Evolutionary conservation across 2,888 invertebrate species (phyloP), one percentile per base, ranked within the genome.

Genomic region (Drosophila hamatofila): DNA sequence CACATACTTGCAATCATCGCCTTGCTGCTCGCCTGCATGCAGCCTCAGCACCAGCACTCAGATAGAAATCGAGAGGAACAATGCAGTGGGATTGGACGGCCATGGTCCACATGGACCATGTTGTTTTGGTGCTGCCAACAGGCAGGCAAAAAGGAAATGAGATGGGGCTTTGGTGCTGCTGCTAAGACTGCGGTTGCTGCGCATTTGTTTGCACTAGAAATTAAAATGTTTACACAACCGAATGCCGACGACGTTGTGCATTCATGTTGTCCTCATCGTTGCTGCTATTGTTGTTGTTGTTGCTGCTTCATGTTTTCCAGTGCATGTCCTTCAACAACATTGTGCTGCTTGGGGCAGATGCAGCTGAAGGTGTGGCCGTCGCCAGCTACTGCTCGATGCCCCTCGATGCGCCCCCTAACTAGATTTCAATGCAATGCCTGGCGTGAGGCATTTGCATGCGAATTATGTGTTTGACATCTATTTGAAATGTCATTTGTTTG

Each of bases 151-250:
- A 18, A 4, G 42, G 37, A 58, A 59, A 46, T 3, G 39, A 25
- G 21, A 56, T 41, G 58, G 12, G 21, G 37, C 37, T 48, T 35
- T 35, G 44, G n/a, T 57, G 51, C 48, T 52, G 41, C 35, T 21
- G 56, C 72, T 55, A 54, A 54, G 72, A 48, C 57, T 78, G 86
- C 48, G 83, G 87, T 72, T 69, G 72, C 75, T 78, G 88, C 74
- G 68, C 88, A 88, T 85, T 85, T 85, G 88, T 88, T 85, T 81
- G 88, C 85, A 76, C 78, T 73, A 72, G 85, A 86, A 86, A 86
- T 86, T 86, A 89, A 86, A 86, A 86, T 86, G 86, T 86, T 86
- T 86, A 89, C 89, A 86, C 85, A 86, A 84, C 81, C 69, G 59
- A 76, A 80, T 86, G 89, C 89, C 77, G 71, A 75, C 83, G 78